These are phyloP conservation scores for Conger conger DNA, from an alignment of 2,113 vertebrate species.

Conservation along the genomic window DNA sequence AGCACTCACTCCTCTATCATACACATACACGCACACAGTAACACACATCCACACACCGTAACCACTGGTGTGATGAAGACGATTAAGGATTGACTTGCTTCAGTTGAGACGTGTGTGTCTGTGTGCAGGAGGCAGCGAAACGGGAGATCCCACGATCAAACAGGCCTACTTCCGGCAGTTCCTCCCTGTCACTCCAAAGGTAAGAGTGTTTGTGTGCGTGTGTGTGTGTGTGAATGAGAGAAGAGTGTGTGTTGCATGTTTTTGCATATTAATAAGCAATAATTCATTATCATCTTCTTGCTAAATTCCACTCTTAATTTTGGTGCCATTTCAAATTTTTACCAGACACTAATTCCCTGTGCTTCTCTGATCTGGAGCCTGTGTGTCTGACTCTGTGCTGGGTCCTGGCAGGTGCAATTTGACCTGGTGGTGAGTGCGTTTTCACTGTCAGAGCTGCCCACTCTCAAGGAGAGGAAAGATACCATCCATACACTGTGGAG, in stretches of 20 bases:
- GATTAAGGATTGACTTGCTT: not conserved
- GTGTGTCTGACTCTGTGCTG: not conserved
- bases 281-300: no score
- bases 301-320: no score
- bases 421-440: conserved; percentile 80
- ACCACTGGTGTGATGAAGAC: not conserved
- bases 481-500: conserved; percentile 78
- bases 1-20: not conserved
- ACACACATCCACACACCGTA: not conserved
- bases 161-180: conserved; percentile 85
- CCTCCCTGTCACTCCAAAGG: conserved; percentile 85
- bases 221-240: not conserved
- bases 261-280: no score
- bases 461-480: conserved; percentile 56
- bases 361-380: not conserved
- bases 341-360: not conserved
- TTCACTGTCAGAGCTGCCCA: conserved; percentile 77
- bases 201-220: conserved; percentile 39
- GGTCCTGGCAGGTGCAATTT: conserved; percentile 73
- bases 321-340: not conserved
- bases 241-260: no score
- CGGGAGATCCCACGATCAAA: conserved; percentile 62
- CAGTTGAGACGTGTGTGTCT: not conserved
- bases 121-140: conserved; percentile 67
- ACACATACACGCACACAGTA: not conserved